Conservation (phyloP, 2,113 vertebrate genomes). For the Scomber colias region DNA sequence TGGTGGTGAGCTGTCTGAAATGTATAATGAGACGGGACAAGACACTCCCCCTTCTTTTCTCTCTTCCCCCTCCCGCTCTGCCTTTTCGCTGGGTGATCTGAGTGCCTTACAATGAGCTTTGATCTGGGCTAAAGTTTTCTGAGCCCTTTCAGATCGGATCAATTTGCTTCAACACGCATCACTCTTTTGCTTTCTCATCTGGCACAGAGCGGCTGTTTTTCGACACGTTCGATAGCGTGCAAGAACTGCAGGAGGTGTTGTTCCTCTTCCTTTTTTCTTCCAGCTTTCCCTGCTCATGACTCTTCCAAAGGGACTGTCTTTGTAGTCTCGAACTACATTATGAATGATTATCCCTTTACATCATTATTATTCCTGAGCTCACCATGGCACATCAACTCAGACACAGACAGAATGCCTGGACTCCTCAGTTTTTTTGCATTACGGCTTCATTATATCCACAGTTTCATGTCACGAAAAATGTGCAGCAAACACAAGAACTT, state of each 20-base stretch:
- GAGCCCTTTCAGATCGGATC: slow-evolving; percentile 83
- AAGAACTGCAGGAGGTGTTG: slow-evolving; percentile 62
- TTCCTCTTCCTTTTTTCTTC: slow-evolving; percentile 39
- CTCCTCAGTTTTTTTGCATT: slow-evolving; percentile 62
- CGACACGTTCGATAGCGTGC: slow-evolving; percentile 47
- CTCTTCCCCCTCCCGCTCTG: slow-evolving; percentile 62
- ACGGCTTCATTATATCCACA: slow-evolving; percentile 63
- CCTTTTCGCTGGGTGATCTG: slow-evolving; percentile 77
- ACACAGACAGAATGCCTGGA: slow-evolving; percentile 57
- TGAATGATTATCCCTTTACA: slow-evolving; percentile 69
- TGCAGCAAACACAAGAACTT: slow-evolving; percentile 58
- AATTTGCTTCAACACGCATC: slow-evolving; percentile 83
- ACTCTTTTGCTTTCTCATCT: slow-evolving; percentile 70
- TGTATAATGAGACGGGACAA: slow-evolving; percentile 87
- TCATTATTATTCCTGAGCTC: slow-evolving; percentile 74
- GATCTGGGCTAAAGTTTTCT: slow-evolving; percentile 83
- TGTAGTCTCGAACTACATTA: slow-evolving; percentile 70
- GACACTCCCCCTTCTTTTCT: slow-evolving; percentile 78
- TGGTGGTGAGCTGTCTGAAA: slow-evolving; percentile 86
- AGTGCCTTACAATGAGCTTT: slow-evolving; percentile 82
- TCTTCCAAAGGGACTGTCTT: slow-evolving; percentile 66
- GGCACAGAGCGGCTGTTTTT: slow-evolving; percentile 60
- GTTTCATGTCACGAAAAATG: slow-evolving; percentile 64
- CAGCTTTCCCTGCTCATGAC: slow-evolving; percentile 33
- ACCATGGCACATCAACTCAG: slow-evolving; percentile 66